Evolutionary conservation across 2,113 vertebrate genomes (phyloP).

Genomic region (Lathamus discolor): DNA sequence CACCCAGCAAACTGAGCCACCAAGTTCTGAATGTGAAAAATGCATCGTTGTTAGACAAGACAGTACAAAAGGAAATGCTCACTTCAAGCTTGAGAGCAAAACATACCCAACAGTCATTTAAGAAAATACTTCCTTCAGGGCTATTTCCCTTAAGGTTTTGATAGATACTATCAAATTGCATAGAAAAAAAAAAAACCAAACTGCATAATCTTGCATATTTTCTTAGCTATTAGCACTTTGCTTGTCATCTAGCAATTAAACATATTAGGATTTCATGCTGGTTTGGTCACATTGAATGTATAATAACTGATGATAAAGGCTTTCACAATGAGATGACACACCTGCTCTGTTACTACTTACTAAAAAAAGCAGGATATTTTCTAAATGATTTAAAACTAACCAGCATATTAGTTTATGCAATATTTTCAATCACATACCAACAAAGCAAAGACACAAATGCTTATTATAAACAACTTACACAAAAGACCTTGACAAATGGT

Average conservation of each 20-base stretch:
- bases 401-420: background rate
- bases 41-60: background rate
- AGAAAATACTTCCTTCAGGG: background rate
- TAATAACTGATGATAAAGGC: background rate
- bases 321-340: background rate
- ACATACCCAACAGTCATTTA: background rate
- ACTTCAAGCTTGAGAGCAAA: background rate
- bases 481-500: background rate
- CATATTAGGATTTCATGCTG: background rate
- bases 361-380: background rate
- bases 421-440: background rate
- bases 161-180: background rate
- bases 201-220: background rate
- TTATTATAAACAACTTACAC: background rate
- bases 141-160: background rate
- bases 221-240: background rate
- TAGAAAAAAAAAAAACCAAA: background rate
- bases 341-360: background rate
- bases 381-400: background rate
- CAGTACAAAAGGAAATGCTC: background rate
- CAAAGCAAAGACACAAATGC: background rate
- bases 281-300: background rate
- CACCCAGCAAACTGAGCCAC: constrained; percentile 29
- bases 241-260: background rate
- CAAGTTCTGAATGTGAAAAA: constrained; percentile 35